Conservation (phyloP, 2,797 vertebrate genomes). For the Dallia pectoralis region DNA sequence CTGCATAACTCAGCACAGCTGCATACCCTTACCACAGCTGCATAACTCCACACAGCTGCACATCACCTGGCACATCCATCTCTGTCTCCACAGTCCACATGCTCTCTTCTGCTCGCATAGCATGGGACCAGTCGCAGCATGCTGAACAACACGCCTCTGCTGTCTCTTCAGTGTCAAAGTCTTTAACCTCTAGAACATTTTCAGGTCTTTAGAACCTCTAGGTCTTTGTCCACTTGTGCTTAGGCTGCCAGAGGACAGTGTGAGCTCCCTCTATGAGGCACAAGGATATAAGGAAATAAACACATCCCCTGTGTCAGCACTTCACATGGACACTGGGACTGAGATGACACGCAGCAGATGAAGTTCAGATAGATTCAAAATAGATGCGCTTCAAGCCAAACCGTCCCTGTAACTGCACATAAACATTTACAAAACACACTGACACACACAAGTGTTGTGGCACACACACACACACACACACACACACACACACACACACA, state of each 20-base stretch:
- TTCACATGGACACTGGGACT: conserved; percentile 62
- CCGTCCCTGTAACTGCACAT: conserved; percentile 35
- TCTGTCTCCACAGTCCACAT: no score
- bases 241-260: conserved; percentile 33
- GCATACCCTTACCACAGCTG: no score
- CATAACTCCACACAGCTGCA: no score
- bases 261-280: conserved; percentile 60
- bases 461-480: neutral
- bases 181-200: conserved; percentile 57
- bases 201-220: no score
- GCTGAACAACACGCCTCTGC: conserved; percentile 35
- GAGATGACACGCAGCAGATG: conserved; percentile 75
- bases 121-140: conserved; percentile 51
- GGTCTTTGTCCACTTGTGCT: conserved; percentile 1
- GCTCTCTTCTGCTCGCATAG: conserved; percentile 58
- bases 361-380: conserved; percentile 73
- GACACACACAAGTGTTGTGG: neutral
- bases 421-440: conserved; percentile 45
- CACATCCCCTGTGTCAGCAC: conserved; percentile 68
- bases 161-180: neutral
- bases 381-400: conserved; percentile 69
- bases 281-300: conserved; percentile 40
- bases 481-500: conserved; percentile 22
- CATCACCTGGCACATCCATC: no score
- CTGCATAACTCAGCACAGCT: no score